Base-by-base conservation (phyloP, 2,797 vertebrate genomes). In the Thaleichthys pacificus region DNA sequence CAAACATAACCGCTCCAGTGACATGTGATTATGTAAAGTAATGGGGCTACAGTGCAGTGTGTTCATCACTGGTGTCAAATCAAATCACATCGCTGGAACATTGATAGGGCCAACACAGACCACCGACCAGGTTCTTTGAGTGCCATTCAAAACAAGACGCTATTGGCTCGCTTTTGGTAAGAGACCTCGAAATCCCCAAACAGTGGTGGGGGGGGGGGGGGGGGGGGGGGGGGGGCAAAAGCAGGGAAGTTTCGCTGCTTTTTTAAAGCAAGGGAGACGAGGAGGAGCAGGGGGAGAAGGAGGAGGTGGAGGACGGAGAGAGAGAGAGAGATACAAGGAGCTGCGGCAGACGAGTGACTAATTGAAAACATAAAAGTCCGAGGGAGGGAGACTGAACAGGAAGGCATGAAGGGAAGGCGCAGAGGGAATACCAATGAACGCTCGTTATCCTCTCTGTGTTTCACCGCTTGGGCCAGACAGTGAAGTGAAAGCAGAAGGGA, bases 301-400 rank as follows among this genome's bases (percentile, higher is more conserved):
- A 42, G 38, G 38, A 42, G 38, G 38, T 7, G 38, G 65, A 6
- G 9, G 28, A 57, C 5, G 57, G 67, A 19, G 67, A 14, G 57
- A 14, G 51, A 11, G 54, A 63, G 30, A 57, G 11, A 3, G 61
- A 24, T n/a, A n/a, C n/a, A 11, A 57, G 72, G 69, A 72, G 64
- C 42, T 19, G 4, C 84, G 51, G 5, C 65, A 72, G 71, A 67
- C 57, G 57, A 71, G 84, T 38, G 66, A 71, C 77, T 89, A 89
- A 92, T 85, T 89, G 82, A 89, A 89, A 86, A 85, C 80, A 85
- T 76, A 85, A 88, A 91, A 86, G 86, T 90, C 86, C 88, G 85
- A 84, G 77, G 71, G 82, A 82, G 77, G 19, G 65, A 80, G 74
- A 77, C 71, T 69, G 54, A 80, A 70, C 61, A 32, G 14, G 76